Conservation (phyloP, 2,113 vertebrate species). For the Cololabis saira region DNA sequence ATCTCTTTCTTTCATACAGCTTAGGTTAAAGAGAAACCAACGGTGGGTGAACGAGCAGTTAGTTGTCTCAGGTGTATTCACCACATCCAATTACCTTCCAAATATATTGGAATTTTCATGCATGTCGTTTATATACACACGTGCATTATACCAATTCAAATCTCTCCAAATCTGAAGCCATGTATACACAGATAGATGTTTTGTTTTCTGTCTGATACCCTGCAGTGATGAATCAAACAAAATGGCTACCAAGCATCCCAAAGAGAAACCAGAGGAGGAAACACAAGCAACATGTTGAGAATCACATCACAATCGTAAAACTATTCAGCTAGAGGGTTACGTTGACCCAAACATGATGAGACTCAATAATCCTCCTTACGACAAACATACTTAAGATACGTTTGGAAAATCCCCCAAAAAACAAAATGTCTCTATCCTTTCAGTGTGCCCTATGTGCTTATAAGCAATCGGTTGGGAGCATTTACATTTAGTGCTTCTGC, state of each 20-base stretch:
- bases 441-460: neutral
- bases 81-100: no score
- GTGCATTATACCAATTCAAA: neutral
- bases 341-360: neutral
- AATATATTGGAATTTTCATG: no score
- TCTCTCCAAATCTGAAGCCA: conserved; percentile 2
- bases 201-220: conserved; percentile 3
- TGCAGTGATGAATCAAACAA: conserved; percentile 57
- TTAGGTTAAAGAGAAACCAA: no score
- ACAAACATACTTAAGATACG: neutral
- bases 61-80: no score
- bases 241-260: conserved; percentile 56
- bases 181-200: neutral
- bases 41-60: no score
- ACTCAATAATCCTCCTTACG: neutral
- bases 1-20: no score
- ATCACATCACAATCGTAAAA: neutral
- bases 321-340: neutral
- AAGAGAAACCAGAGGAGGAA: neutral
- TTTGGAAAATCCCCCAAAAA: neutral
- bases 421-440: neutral
- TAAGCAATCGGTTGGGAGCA: neutral
- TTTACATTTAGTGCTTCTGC: neutral
- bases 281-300: conserved; percentile 2
- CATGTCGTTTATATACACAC: no score